phyloP scores from a whole-genome alignment of 1,140 invertebrate genomes.

The Leptinotarsa undecemlineata region DNA sequence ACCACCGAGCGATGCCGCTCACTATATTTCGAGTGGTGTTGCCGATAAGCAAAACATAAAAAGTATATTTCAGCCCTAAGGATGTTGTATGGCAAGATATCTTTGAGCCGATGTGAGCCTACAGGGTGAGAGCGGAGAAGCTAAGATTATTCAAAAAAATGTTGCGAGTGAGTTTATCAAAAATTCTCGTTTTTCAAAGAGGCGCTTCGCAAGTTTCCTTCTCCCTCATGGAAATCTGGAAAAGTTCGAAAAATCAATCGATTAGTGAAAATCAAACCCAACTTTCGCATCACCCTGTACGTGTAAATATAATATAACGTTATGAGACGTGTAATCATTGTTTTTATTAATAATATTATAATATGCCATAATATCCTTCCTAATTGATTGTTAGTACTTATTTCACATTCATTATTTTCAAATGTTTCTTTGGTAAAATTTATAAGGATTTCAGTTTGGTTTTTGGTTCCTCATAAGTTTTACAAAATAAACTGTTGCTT shows the following conservation, averaged over 20 bases:
- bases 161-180: too few species aligned
- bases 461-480: constrained; percentile 51
- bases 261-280: background rate
- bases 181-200: too few species aligned
- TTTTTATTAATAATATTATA: constrained; percentile 26
- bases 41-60: constrained; percentile 10
- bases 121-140: background rate
- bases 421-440: constrained; percentile 32
- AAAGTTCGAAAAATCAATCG: background rate
- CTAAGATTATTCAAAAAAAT: too few species aligned
- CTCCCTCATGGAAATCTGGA: too few species aligned
- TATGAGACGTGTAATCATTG: constrained; percentile 20
- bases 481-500: constrained; percentile 46
- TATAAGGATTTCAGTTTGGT: constrained; percentile 40
- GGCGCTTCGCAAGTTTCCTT: too few species aligned
- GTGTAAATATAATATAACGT: constrained; percentile 15
- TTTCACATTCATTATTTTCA: constrained; percentile 33
- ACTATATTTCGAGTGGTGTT: constrained; percentile 4
- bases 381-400: constrained; percentile 44
- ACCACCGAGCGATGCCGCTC: constrained; percentile 40
- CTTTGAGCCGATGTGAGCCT: constrained; percentile 6
- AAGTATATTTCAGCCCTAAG: constrained; percentile 13
- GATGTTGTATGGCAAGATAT: constrained; percentile 19
- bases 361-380: constrained; percentile 22
- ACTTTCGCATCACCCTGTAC: constrained; percentile 3